Percentiles rank a stretch among this genome's conserved stretches.
Evolutionary conservation across 2,113 vertebrate species (phyloP).

Genomic region (Menidia beryllina): DNA sequence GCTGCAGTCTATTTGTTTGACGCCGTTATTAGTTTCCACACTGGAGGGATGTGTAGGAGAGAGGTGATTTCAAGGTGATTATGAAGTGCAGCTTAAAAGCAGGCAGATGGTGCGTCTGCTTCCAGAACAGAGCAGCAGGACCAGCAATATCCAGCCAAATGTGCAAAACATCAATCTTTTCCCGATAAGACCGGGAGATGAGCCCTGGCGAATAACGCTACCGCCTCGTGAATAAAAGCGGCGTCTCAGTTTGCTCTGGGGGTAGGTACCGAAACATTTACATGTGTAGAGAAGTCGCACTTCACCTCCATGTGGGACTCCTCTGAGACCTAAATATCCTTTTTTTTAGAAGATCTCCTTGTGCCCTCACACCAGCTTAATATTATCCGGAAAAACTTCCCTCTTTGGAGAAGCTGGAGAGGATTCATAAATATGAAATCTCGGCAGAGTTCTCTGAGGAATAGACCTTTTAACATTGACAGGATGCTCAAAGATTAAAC

Average conservation of each 20-base stretch:
- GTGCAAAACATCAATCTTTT: conserved; percentile 7
- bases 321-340: conserved; percentile 8
- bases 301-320: conserved; percentile 13
- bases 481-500: no score
- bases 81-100: conserved; percentile 31
- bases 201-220: conserved; percentile 3
- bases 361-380: no score
- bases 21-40: conserved; percentile 24
- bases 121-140: conserved; percentile 29
- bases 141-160: not conserved
- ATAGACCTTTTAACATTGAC: no score
- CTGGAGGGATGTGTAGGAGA: conserved; percentile 36
- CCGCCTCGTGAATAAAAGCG: no score
- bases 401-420: no score
- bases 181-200: conserved; percentile 6
- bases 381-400: no score
- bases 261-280: no score
- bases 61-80: conserved; percentile 59
- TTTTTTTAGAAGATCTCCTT: conserved; percentile 6
- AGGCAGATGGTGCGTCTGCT: conserved; percentile 55
- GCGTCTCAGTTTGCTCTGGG: no score
- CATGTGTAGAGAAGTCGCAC: conserved; percentile 1
- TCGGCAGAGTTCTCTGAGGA: no score
- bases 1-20: conserved; percentile 1
- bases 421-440: no score